These are phyloP conservation scores for Atrina japonica DNA, from an alignment of 2,888 invertebrate genomes.

Conservation along the genomic window DNA sequence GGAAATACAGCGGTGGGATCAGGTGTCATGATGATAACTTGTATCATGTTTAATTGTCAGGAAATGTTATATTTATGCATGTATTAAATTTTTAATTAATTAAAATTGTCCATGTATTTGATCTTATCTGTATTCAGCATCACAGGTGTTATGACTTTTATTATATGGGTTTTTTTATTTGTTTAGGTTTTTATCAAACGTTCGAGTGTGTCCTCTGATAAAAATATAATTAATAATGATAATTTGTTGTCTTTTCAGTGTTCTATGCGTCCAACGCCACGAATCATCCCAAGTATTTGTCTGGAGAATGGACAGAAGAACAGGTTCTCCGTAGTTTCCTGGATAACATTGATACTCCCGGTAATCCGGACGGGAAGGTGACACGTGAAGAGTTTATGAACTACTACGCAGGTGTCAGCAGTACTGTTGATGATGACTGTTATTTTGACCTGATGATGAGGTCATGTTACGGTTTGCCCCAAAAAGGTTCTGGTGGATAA, in stretches of 20 bases:
- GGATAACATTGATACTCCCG: constrained; percentile 75
- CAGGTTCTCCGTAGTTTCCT: constrained; percentile 72
- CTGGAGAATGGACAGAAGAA: constrained; percentile 76
- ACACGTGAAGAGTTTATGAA: constrained; percentile 75
- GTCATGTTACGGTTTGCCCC: constrained; percentile 67
- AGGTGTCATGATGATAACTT: no score
- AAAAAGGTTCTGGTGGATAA: constrained; percentile 6
- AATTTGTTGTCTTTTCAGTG: constrained; percentile 64
- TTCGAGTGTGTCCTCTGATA: no score
- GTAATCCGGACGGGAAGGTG: constrained; percentile 74
- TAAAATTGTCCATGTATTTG: no score
- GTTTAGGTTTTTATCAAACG: no score
- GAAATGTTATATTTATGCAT: no score
- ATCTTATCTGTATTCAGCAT: no score
- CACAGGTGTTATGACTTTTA: no score
- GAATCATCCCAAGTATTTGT: constrained; percentile 71
- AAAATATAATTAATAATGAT: constrained; percentile 19
- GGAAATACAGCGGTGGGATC: no score
- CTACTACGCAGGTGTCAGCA: constrained; percentile 75
- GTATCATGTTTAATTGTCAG: no score
- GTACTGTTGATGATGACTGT: constrained; percentile 74
- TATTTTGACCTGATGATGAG: constrained; percentile 77
- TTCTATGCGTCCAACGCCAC: constrained; percentile 73
- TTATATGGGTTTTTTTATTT: no score
- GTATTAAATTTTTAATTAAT: no score